Evolutionary conservation across 2,888 invertebrate genomes (phyloP).

Genomic region (Tetranychus truncatus): DNA sequence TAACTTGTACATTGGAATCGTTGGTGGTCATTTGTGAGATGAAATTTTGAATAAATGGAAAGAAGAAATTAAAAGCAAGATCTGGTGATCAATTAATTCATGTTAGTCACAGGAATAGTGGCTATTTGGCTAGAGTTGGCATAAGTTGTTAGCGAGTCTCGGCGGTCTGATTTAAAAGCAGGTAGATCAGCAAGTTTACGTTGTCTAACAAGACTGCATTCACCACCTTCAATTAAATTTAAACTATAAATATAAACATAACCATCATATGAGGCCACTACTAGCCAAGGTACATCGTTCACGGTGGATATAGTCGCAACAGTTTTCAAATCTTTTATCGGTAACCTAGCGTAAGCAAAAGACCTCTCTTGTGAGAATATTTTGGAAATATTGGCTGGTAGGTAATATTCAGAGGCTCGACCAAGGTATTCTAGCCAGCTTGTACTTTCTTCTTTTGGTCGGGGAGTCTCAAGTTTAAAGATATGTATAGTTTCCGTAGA

Average conservation of each 20-base stretch:
- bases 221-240: slow-evolving; percentile 66
- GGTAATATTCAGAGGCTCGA: slow-evolving; percentile 62
- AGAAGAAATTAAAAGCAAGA: no score
- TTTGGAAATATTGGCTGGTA: slow-evolving; percentile 71
- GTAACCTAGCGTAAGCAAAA: slow-evolving; percentile 79
- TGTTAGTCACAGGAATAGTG: neutral
- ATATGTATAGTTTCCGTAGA: slow-evolving; percentile 96
- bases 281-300: slow-evolving; percentile 54
- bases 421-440: slow-evolving; percentile 82
- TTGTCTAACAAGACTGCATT: slow-evolving; percentile 69
- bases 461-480: slow-evolving; percentile 66
- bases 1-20: no score
- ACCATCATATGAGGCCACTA: slow-evolving; percentile 82
- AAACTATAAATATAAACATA: slow-evolving; percentile 81
- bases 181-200: slow-evolving; percentile 38
- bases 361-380: slow-evolving; percentile 89
- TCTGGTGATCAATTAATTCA: neutral
- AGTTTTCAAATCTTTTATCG: slow-evolving; percentile 62
- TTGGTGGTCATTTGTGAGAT: no score
- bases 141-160: neutral
- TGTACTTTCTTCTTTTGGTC: slow-evolving; percentile 29
- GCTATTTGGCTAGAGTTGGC: neutral
- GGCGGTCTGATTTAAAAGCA: neutral
- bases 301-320: slow-evolving; percentile 57
- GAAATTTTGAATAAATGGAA: no score